phyloP scores from a whole-genome alignment of 2,888 invertebrate genomes.

The Harpagoxenus sublaevis region DNA sequence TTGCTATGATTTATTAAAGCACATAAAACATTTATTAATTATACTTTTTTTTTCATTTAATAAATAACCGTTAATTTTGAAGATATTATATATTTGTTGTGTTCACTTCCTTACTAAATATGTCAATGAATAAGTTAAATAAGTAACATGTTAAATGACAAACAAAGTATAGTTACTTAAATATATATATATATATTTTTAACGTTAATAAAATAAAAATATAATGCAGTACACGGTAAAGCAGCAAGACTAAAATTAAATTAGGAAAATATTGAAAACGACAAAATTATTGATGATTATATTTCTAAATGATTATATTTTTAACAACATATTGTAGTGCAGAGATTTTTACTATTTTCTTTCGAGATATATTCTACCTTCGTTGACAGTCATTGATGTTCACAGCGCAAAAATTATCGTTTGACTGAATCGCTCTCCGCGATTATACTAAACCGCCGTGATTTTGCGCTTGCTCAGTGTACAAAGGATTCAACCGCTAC shows the following conservation, averaged over 20 bases:
- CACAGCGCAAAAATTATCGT: background rate
- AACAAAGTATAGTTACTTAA: background rate
- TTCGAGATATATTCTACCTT: constrained; percentile 27
- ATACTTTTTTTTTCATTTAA: background rate
- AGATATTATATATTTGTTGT: background rate
- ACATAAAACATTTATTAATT: background rate
- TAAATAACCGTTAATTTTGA: background rate
- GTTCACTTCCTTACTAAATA: background rate
- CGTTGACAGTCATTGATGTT: constrained; percentile 22
- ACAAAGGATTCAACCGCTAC: background rate
- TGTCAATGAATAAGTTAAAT: background rate
- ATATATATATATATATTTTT: background rate
- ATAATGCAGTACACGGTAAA: background rate
- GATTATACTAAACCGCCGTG: background rate
- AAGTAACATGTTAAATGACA: background rate
- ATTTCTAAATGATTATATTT: background rate
- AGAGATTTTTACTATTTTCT: background rate
- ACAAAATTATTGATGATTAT: background rate
- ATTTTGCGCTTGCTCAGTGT: constrained; percentile 37
- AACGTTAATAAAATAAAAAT: background rate
- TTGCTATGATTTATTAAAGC: background rate
- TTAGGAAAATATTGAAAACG: background rate
- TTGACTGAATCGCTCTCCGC: background rate
- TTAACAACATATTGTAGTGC: background rate
- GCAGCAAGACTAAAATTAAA: background rate